Conservation (phyloP, 92 coral and sea anemone species). For the Paramuricea clavata region DNA sequence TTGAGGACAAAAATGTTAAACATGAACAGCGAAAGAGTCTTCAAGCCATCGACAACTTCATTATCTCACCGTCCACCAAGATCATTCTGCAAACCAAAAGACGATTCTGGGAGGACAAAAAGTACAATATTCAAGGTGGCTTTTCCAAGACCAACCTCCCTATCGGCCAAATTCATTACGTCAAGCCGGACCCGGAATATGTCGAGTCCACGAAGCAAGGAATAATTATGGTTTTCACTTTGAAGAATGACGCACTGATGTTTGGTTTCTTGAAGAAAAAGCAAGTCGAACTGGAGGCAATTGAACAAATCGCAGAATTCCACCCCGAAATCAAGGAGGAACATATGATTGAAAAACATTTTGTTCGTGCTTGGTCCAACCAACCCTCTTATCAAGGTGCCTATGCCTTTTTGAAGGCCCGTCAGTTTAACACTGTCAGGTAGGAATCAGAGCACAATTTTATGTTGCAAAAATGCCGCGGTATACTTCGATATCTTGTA, state of each 20-base stretch:
- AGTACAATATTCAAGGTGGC: conserved; percentile 57
- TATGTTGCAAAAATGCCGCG: neutral
- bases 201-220: no score
- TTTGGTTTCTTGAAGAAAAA: no score
- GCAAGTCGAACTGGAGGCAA: no score
- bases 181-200: no score
- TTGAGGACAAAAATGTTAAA: neutral
- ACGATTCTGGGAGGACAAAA: conserved; percentile 49
- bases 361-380: conserved; percentile 65
- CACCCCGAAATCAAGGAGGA: conserved; percentile 54
- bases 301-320: conserved; percentile 60
- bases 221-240: conserved; percentile 60
- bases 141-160: conserved; percentile 70
- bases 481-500: neutral
- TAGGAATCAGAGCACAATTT: neutral
- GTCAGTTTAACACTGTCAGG: conserved; percentile 56
- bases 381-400: conserved; percentile 63
- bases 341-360: conserved; percentile 50
- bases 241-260: conserved; percentile 63
- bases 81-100: conserved; percentile 44
- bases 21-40: no score
- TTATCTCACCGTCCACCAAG: conserved; percentile 59
- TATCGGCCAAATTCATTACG: no score
- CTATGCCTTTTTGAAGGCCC: conserved; percentile 47
- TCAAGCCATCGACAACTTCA: no score